Base-by-base conservation (phyloP, 1,140 invertebrate genomes). In the Gryllus bimaculatus region DNA sequence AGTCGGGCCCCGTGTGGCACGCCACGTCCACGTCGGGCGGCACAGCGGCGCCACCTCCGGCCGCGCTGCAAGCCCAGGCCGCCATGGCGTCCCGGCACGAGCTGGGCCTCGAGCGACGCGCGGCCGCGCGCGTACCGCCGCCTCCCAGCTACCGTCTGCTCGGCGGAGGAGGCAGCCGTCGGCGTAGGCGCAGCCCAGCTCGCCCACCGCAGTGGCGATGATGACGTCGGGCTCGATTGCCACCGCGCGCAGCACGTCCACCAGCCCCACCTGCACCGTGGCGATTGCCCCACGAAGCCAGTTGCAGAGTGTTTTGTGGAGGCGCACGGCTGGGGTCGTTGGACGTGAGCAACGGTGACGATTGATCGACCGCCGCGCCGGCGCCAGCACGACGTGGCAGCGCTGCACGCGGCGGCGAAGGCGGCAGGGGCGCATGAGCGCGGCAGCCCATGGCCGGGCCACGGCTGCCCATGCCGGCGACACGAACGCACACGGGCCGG, bases 201-300 rank as follows among this genome's bases (percentile, higher is more conserved):
- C 90, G 8, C 90, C 90, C 10, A 89, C 90, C n/a, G 91, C 92
- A 84, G 93, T 91, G 12, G 92, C 92, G 78, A 93, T 84, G 78
- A 93, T 89, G 39, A 91, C 91, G 85, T 93, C 90, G 13, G 90
- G 89, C 66, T 84, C 81, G 39, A 93, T 84, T n/a, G 26, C 88
- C 89, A 77, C 92, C 76, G n/a, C n/a, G n/a, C 7, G 80, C 81
- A 92, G 83, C 21, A 90, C 75, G 83, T 92, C 90, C 49, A 90
- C 86, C 15, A 92, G 82, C 7, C 88, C 91, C 81, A 90, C 89
- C 85, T 91, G 90, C 79, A 91, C 89, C 76, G 90, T 88, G 79
- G 89, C 89, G 81, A 92, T 91, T n/a, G 13, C n/a, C 80, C 80
- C 39, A 81, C 86, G 85, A 92, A 91, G 88, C n/a, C 81, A n/a